Percentiles rank a stretch among this genome's conserved stretches.
Conservation (phyloP, 2,797 vertebrate species). For the Hypotaenidia philippensis region DNA sequence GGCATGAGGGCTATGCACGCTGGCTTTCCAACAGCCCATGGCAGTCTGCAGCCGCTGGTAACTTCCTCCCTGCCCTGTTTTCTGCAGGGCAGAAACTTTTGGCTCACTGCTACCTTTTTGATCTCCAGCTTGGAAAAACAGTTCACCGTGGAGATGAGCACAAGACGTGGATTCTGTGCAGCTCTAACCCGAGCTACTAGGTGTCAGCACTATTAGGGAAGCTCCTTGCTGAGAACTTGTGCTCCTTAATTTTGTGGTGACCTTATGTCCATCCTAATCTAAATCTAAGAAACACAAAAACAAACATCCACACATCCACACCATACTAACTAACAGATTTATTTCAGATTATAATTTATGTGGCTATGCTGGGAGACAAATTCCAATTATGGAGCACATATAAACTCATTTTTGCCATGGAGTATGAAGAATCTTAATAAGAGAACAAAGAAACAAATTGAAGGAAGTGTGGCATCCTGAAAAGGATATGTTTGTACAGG, state of each 20-base stretch:
- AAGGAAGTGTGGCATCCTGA: background rate
- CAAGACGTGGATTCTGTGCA: background rate
- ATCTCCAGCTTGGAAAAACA: background rate
- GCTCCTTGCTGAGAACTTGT: background rate
- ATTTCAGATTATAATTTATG: background rate
- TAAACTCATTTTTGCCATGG: background rate
- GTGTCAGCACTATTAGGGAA: background rate
- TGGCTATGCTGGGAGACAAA: background rate
- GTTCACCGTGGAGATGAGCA: fast-evolving
- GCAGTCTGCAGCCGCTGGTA: background rate
- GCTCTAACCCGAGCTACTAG: background rate
- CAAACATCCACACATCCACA: background rate
- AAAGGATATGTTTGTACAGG: background rate
- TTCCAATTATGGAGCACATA: fast-evolving
- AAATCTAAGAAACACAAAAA: background rate
- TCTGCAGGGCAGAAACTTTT: background rate
- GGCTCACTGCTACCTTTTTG: background rate
- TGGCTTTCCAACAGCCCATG: background rate
- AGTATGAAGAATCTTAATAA: background rate
- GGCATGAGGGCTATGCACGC: fast-evolving
- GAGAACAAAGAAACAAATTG: background rate
- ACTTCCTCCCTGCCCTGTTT: background rate
- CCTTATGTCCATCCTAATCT: background rate
- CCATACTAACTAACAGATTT: background rate
- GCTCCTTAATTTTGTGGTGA: background rate